phyloP scores from a whole-genome alignment of 30 jellyfish, hydroid and myxozoan species.

The Turritopsis rubra region DNA sequence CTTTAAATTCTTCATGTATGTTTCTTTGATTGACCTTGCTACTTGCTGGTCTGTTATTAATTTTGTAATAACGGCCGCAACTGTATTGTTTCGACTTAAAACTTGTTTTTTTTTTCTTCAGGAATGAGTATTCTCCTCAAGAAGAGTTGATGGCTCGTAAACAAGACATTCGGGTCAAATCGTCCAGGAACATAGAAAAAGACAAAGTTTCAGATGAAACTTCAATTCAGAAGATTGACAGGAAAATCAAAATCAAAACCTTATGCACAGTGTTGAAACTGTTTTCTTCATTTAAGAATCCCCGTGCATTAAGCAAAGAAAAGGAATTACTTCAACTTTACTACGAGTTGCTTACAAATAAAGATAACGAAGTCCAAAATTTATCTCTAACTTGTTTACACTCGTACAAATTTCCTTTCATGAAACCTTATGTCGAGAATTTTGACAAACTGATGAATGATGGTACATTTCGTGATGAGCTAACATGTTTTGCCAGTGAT shows the following conservation, averaged over 20 bases:
- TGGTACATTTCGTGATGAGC: constrained; percentile 57
- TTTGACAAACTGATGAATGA: constrained; percentile 67
- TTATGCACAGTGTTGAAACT: constrained; percentile 46
- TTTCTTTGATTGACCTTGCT: neutral
- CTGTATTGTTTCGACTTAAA: neutral
- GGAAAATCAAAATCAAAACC: constrained; percentile 31
- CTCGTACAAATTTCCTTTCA: constrained; percentile 60
- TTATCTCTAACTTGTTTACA: constrained; percentile 43
- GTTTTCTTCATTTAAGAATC: constrained; percentile 54
- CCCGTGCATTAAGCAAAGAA: constrained; percentile 60
- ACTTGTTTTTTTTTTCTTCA: no score
- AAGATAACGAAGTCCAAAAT: constrained; percentile 62
- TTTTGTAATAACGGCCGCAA: neutral
- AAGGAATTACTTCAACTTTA: constrained; percentile 26
- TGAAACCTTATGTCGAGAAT: constrained; percentile 74
- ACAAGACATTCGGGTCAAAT: constrained; percentile 14
- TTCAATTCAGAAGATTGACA: neutral
- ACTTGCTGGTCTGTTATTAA: neutral
- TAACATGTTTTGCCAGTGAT: constrained; percentile 46
- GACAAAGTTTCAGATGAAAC: constrained; percentile 14
- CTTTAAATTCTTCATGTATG: constrained; percentile 51
- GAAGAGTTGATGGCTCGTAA: constrained; percentile 27
- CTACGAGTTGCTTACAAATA: constrained; percentile 49
- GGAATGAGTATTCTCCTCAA: constrained; percentile 17
- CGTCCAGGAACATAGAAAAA: neutral